phyloP scores from a whole-genome alignment of 2,113 vertebrate genomes.

The Grus americana region DNA sequence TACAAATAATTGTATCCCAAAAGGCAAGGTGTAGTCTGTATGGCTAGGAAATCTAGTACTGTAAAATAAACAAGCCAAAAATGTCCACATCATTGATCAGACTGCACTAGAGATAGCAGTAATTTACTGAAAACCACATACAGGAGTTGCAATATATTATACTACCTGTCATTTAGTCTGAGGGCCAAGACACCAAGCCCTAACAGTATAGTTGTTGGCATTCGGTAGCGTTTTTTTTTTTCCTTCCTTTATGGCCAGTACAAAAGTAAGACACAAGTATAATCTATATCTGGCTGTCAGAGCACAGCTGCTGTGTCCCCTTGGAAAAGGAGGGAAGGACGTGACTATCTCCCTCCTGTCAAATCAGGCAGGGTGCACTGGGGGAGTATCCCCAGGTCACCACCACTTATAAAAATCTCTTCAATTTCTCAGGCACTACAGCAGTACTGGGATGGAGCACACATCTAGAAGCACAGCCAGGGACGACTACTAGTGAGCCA shows the following conservation, averaged over 20 bases:
- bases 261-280: neutral
- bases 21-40: neutral
- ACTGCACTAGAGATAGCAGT: neutral
- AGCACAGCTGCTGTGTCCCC: neutral
- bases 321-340: neutral
- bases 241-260: neutral
- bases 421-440: neutral
- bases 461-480: neutral
- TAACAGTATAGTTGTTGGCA: neutral
- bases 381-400: neutral
- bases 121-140: neutral
- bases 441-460: neutral
- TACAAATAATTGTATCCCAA: neutral
- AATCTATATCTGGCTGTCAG: neutral
- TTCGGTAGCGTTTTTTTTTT: neutral
- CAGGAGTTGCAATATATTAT: neutral
- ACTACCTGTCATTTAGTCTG: neutral
- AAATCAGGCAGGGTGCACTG: neutral
- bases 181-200: neutral
- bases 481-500: neutral
- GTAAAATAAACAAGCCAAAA: neutral
- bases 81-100: neutral
- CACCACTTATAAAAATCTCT: neutral
- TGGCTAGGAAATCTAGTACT: neutral
- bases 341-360: neutral